Conservation (phyloP, 1,140 invertebrate genomes). For the Pseudoatta argentina region DNA sequence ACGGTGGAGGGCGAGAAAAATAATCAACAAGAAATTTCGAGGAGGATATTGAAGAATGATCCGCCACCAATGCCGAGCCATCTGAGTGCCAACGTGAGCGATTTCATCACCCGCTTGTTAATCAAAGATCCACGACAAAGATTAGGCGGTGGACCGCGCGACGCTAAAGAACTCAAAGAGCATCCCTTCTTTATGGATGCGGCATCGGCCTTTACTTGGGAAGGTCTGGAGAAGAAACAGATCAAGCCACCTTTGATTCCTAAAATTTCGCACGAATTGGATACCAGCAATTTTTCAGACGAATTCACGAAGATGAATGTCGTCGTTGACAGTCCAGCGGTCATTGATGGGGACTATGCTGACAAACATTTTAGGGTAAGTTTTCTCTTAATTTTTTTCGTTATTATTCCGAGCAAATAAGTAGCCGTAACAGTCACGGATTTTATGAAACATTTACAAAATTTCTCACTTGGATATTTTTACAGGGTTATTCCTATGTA, state of each 20-base stretch:
- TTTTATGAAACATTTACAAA: constrained; percentile 20
- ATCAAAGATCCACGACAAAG: constrained; percentile 95
- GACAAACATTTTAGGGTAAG: constrained; percentile 95
- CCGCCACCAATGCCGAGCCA: constrained; percentile 92
- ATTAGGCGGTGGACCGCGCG: constrained; percentile 92
- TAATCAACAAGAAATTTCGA: constrained; percentile 97
- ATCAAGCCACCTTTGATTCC: constrained; percentile 94
- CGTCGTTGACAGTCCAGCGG: constrained; percentile 95
- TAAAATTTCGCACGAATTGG: constrained; percentile 92
- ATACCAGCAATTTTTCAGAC: constrained; percentile 98
- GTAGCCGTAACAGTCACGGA: background rate
- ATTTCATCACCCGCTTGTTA: constrained; percentile 92
- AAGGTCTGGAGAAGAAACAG: constrained; percentile 90
- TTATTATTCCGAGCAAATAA: background rate
- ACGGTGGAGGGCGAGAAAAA: constrained; percentile 97
- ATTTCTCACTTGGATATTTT: constrained; percentile 48
- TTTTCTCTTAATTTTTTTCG: background rate
- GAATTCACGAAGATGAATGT: constrained; percentile 97
- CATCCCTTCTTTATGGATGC: constrained; percentile 93
- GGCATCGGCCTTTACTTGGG: constrained; percentile 88
- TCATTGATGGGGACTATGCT: constrained; percentile 92
- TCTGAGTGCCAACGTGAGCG: constrained; percentile 88
- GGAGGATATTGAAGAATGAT: constrained; percentile 94
- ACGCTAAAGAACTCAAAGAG: constrained; percentile 94
- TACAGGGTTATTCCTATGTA: constrained; percentile 97